Evolutionary conservation across 1,140 invertebrate species (phyloP), one percentile per base, ranked within the genome.

Genomic region (Tribolium castaneum): DNA sequence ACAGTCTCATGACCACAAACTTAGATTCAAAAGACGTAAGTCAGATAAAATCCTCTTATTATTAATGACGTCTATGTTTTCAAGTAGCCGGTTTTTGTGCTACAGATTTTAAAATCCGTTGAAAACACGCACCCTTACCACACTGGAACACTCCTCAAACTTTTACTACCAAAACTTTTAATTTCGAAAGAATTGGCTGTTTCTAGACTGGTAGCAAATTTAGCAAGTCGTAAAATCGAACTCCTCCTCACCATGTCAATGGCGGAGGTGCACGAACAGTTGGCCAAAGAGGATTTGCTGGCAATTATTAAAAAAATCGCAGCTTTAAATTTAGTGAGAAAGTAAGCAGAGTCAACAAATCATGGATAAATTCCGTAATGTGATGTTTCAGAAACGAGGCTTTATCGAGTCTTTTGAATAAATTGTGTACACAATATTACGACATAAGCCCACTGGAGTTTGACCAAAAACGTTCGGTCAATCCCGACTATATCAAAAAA

Each of bases 71-170:
- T 76, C 6, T 34, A 19, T 19, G 16, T 73, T 54, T 66, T 70
- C 7, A 49, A 56, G 71, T 77, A 89, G 85, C 89, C 91, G 0
- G 88, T 87, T 70, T 88, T 91, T 70, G 86, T 90, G 0, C 89
- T 90, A 76, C 88, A 89, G 76, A 84, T 92, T 1, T 79, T 94
- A 62, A 86, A 88, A 50, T 92, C 90, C 78, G 84, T 94, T 14
- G 92, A 93, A 84, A 90, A 90, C n/a, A 90, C 91, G 3, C 93
- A 94, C 84, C 87, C 89, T 5, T 88, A 87, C 4, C 92, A 93
- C 82, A 92, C 90, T 79, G 92, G 93, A 2, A 87, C 90, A 2
- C 85, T 94, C 1, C 83, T 94, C 2, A 83, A 90, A 50, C 83
- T 91, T 2, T 81, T 94, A 3, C 86, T 93, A 9, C 90, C 91